Conservation (phyloP, 2,888 invertebrate species). For the Oasisia sp. region DNA sequence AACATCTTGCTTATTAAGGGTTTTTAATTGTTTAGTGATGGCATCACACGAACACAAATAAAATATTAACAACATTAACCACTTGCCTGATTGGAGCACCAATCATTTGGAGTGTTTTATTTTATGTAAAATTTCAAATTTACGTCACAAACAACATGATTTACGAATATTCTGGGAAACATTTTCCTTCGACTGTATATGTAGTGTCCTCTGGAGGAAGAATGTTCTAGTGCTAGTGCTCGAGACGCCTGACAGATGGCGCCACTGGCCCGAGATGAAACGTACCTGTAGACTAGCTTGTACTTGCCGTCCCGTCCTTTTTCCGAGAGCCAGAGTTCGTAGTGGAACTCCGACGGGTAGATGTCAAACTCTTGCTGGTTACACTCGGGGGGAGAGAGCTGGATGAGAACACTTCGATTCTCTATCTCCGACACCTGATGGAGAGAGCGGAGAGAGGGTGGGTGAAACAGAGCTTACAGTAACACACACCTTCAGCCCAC, state of each 20-base stretch:
- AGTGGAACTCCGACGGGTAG: conserved; percentile 77
- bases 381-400: conserved; percentile 79
- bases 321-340: conserved; percentile 82
- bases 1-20: too few relatives aligned
- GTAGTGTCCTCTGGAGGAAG: too few relatives aligned
- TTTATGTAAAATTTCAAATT: too few relatives aligned
- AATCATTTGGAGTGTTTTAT: too few relatives aligned
- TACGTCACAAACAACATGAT: background rate
- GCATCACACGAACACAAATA: too few relatives aligned
- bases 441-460: background rate
- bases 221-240: background rate
- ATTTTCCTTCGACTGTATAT: background rate
- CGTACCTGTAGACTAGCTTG: conserved; percentile 87
- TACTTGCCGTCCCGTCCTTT: conserved; percentile 83
- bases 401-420: conserved; percentile 84
- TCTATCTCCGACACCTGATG: conserved; percentile 82
- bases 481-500: too few relatives aligned
- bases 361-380: conserved; percentile 69
- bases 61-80: too few relatives aligned
- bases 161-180: background rate
- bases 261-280: conserved; percentile 35
- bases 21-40: too few relatives aligned
- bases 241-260: too few relatives aligned
- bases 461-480: background rate
- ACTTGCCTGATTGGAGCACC: too few relatives aligned